A percentile compares a stretch with the other conserved stretches of the same genome.
phyloP scores from a whole-genome alignment of 1,140 invertebrate genomes.

The Drosophila ogumai region DNA sequence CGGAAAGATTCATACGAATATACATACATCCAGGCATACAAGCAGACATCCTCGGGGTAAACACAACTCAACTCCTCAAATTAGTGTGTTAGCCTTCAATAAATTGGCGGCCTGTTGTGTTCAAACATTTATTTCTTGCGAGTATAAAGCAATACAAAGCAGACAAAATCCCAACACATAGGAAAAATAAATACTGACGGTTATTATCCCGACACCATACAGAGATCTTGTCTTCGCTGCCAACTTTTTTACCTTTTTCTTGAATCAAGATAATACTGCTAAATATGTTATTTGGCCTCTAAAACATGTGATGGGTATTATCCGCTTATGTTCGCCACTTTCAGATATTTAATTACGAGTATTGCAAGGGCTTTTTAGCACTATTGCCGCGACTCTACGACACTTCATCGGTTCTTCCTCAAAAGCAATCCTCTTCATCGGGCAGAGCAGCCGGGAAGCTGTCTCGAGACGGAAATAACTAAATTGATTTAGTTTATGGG shows the following conservation, averaged over 20 bases:
- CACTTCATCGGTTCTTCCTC: slow-evolving; percentile 10
- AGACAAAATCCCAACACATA: slow-evolving; percentile 58
- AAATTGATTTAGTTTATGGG: slow-evolving; percentile 50
- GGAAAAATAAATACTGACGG: slow-evolving; percentile 65
- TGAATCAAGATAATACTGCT: slow-evolving; percentile 53
- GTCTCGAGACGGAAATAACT: slow-evolving; percentile 32
- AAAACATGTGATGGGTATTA: slow-evolving; percentile 43
- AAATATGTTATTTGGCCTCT: slow-evolving; percentile 56
- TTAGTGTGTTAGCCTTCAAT: slow-evolving; percentile 80
- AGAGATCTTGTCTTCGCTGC: slow-evolving; percentile 57
- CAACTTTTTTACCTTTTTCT: slow-evolving; percentile 21
- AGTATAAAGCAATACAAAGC: slow-evolving; percentile 63
- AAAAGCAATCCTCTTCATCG: slow-evolving; percentile 23
- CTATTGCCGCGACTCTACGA: slow-evolving; percentile 14
- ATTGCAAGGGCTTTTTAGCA: slow-evolving; percentile 10
- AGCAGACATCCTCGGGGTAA: slow-evolving; percentile 71
- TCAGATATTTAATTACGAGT: slow-evolving; percentile 17
- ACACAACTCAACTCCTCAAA: slow-evolving; percentile 79
- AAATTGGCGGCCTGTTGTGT: slow-evolving; percentile 79
- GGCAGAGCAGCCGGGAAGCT: slow-evolving; percentile 3
- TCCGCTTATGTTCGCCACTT: slow-evolving; percentile 23
- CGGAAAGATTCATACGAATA: slow-evolving; percentile 40
- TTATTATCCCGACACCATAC: slow-evolving; percentile 59
- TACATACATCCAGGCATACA: slow-evolving; percentile 29
- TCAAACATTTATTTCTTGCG: slow-evolving; percentile 77